phyloP scores from a whole-genome alignment of 2,888 invertebrate genomes.

The Oxyteleia sp. region DNA sequence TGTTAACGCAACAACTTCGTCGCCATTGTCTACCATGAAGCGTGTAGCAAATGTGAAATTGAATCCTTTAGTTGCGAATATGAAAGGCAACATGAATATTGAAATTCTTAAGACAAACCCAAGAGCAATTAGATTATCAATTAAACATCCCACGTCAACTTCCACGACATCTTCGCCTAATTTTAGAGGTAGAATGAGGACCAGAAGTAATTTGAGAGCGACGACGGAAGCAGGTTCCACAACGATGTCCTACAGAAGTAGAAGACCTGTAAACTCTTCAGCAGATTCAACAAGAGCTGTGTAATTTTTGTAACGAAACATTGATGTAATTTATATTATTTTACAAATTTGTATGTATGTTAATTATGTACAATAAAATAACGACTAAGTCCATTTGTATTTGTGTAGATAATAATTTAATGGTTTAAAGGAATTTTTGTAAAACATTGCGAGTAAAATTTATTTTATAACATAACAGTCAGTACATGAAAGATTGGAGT shows the following conservation, averaged over 20 bases:
- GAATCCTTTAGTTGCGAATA: constrained; percentile 29
- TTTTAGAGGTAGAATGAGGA: constrained; percentile 14
- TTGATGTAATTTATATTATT: background rate
- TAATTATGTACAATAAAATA: background rate
- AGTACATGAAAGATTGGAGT: too few relatives aligned
- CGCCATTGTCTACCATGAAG: background rate
- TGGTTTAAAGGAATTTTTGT: too few relatives aligned
- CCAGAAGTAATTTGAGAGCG: constrained; percentile 10
- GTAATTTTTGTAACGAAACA: background rate
- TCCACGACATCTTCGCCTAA: constrained; percentile 6
- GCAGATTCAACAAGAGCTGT: constrained; percentile 2
- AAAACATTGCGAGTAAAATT: constrained; percentile 3
- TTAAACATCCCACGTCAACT: background rate
- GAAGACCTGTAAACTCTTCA: constrained; percentile 26
- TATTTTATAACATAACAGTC: constrained; percentile 8
- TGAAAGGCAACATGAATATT: constrained; percentile 8
- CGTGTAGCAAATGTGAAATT: constrained; percentile 7
- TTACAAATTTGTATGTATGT: constrained; percentile 7
- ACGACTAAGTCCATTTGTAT: too few relatives aligned
- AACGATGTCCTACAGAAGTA: too few relatives aligned
- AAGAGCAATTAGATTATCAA: background rate
- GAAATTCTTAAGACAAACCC: constrained; percentile 67
- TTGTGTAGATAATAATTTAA: too few relatives aligned
- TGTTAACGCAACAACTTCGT: background rate
- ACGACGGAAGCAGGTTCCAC: constrained; percentile 17